Evolutionary conservation across 2,797 vertebrate species (phyloP).

Genomic region (Ambastaia sidthimunki): DNA sequence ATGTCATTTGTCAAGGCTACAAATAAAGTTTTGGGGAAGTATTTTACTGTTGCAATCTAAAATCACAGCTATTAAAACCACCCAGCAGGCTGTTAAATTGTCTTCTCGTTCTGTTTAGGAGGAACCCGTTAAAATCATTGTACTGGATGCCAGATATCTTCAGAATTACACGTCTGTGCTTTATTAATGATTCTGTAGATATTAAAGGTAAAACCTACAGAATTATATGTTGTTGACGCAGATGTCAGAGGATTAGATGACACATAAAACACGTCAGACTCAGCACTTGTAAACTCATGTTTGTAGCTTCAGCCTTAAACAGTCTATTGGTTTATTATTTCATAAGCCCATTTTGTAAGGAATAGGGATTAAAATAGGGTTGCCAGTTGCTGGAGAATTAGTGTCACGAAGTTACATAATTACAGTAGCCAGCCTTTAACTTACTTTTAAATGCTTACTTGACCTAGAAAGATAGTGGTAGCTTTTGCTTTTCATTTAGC

Average conservation of each 20-base stretch:
- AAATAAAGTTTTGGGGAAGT: too few relatives aligned
- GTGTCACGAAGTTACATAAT: constrained; percentile 76
- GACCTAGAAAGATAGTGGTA: constrained; percentile 59
- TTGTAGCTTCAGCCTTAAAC: neutral
- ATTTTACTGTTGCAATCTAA: neutral
- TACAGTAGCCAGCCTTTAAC: constrained; percentile 63
- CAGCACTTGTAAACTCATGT: too few relatives aligned
- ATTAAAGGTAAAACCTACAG: too few relatives aligned
- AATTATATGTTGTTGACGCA: neutral
- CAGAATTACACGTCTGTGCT: too few relatives aligned
- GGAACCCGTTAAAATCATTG: too few relatives aligned
- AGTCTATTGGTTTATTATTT: constrained; percentile 38
- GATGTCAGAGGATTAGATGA: neutral
- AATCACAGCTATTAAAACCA: neutral
- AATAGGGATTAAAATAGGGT: constrained; percentile 73
- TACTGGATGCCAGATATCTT: too few relatives aligned
- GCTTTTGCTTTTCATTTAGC: constrained; percentile 13
- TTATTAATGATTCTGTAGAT: too few relatives aligned
- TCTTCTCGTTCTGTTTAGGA: neutral
- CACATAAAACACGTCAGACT: too few relatives aligned
- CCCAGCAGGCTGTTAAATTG: neutral
- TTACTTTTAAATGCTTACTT: constrained; percentile 65
- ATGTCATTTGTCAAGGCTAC: too few relatives aligned
- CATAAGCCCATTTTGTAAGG: constrained; percentile 63
- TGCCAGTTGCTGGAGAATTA: constrained; percentile 75